Base-by-base conservation (phyloP, 2,888 invertebrate genomes). In the Tiliacea aurago region DNA sequence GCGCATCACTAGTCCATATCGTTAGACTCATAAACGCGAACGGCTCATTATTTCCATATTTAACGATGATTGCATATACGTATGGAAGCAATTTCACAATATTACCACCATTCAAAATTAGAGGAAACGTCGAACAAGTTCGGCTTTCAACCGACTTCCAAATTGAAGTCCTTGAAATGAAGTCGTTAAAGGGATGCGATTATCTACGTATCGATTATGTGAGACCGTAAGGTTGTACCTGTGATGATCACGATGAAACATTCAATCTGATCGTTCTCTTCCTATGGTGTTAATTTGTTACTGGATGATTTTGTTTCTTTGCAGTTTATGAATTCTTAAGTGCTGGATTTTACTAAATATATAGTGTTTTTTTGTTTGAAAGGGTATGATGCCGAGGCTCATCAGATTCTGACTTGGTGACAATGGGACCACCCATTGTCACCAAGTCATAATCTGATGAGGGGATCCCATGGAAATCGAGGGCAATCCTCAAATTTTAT, bases 31-130 rank as follows among this genome's bases (percentile, higher is more conserved):
- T 93, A 93, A 94, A 93, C 88, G 89, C 83, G 87, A 89, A 88
- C 87, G 88, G 91, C 90, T 91, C 91, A 92, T 93, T 93, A 94
- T 93, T 92, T 91, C 90, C 90, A 90, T 91, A 93, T 91, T 93
- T 93, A 92, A 94, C 91, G 93, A 93, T 93, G 92, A 93, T 93
- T 93, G 91, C 89, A 84, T 88, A 88, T 87, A 88, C 85, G 88
- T 86, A 84, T 73, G 82, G 79, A 58, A 81, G 86, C 84, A 77
- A 88, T 91, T 86, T 86, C 84, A 73, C 82, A 83, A 88, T 90
- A 89, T 89, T 88, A 89, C 72, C 73, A 67, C 55, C 68, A 64
- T 84, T 83, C 74, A 59, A 79, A 82, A 85, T 85, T 77, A 70
- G 72, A 43, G 33, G 53, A 70, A 64, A 72, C 58, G 59, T 28